These are phyloP conservation scores for Cacajao melanocephalus DNA, from an alignment of 2,797 vertebrate species.

Conservation along the genomic window DNA sequence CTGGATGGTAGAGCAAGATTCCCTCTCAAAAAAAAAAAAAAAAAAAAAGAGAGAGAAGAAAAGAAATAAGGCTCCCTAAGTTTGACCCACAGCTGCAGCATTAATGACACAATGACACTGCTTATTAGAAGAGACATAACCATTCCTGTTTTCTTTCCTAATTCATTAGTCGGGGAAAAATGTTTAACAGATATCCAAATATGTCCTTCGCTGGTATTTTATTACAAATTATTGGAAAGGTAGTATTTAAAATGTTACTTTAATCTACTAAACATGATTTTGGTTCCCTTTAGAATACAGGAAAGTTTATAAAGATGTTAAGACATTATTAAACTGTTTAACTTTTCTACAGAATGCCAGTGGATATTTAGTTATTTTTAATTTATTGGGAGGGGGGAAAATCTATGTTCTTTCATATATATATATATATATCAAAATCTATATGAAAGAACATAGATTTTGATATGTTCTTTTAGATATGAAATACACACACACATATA, in stretches of 20 bases:
- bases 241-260: constrained; percentile 34
- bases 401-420: too few species aligned
- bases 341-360: constrained; percentile 38
- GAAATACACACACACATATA: too few species aligned
- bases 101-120: background rate
- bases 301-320: constrained; percentile 51
- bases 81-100: background rate
- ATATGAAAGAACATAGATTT: too few species aligned
- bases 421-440: too few species aligned
- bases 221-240: constrained; percentile 30
- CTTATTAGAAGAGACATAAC: background rate
- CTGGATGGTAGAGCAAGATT: too few species aligned
- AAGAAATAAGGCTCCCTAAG: constrained; percentile 38
- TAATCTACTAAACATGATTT: constrained; percentile 43
- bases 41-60: too few species aligned
- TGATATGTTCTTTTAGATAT: too few species aligned
- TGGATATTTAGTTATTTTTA: constrained; percentile 45
- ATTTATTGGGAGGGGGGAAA: background rate
- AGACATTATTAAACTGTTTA: constrained; percentile 30
- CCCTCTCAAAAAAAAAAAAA: too few species aligned
- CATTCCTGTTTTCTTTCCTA: constrained; percentile 28
- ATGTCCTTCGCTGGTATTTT: background rate
- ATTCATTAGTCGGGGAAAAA: constrained; percentile 20
- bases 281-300: constrained; percentile 10
- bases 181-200: background rate